Base-by-base conservation (phyloP, 2,113 vertebrate species). In the Martes martes region DNA sequence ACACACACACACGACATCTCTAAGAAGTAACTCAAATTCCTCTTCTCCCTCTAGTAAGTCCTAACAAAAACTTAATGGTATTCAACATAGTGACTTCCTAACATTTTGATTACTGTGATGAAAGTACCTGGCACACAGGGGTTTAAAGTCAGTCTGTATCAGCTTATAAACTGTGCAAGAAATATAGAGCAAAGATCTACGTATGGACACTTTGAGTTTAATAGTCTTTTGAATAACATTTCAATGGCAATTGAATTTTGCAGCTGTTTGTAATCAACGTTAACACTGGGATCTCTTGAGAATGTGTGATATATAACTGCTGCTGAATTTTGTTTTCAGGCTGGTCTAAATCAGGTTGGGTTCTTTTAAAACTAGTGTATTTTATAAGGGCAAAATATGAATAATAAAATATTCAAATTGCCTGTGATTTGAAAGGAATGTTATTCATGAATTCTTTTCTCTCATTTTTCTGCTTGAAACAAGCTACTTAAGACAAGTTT, bases 251-350 rank as follows among this genome's bases (percentile, higher is more conserved):
- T 76, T 97, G 91, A 83, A 96, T 98, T 52, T 63, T 95, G 93
- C 90, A 86, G 91, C 89, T 98, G 95, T 96, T 94, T 96, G 97
- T 98, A 98, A 97, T 97, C 86, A 97, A 97, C 86, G 92, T 52
- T 80, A 74, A 96, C 94, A 42, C 81, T 31, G 11, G 1, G 69
- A 83, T 92, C 93, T 98, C 93, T 89, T 79, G 80, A 97, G 97
- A 89, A 90, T 21, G 67, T 93, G 84, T 73, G 73, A 84, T 96
- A 97, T 39, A 52, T 96, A 98, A 98, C 89, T 89, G 23, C 69
- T 96, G 52, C 13, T 14, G 95, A 98, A 74, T 76, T 76, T 83
- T 94, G 71, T 92, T 94, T 79, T 93, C 57, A 93, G 81, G 81
- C 92, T 93, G 52, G 71, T 83, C 57, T 76, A 96, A 95, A 96